Evolutionary conservation across 2,113 vertebrate species (phyloP), one percentile per base, ranked within the genome.

Genomic region (Phocoena phocoena): DNA sequence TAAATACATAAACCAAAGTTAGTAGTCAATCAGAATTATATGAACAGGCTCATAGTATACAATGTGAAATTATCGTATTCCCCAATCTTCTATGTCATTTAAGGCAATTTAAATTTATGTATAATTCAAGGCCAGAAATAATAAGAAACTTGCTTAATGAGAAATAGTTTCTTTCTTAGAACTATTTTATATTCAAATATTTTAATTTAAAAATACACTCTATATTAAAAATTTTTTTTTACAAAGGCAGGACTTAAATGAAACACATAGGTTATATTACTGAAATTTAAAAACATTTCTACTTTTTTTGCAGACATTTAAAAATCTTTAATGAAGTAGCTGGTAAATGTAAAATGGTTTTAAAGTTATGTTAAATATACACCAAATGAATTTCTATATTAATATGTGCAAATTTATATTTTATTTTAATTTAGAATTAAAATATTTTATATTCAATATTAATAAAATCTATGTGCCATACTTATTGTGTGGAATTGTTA

Each of bases 1-100:
- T 98, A 98, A 98, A 98, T 98, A 98, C 96, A 96, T 86, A 93
- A 95, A 96, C 95, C 90, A 95, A 94, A 96, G 76, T 98, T 98
- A 98, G 98, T 98, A 98, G 98, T 98, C 98, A 96, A 63, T 92
- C 93, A 94, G 90, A 97, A 80, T 96, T 97, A 84, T 77, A 74
- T 93, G 84, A 92, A 97, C 90, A 96, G 77, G 28, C 97, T 97
- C 96, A 96, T 96, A 96, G 94, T 92, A 85, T 58, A 96, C 67
- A 83, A 95, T 4, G 26, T 90, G 50, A 96, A 96, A 95, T 93
- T 47, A 87, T 68, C 23, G 47, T 93, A 77, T 81, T 84, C 53
- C 76, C 79, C 85, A 96, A 93, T 76, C 38, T 92, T 95, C 33
- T 71, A 14, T 79, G 14, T 96, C 62, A 89, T 91, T 97, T 97